These are phyloP conservation scores for Plebejus melissa DNA, from an alignment of 2,888 invertebrate genomes.

Conservation along the genomic window DNA sequence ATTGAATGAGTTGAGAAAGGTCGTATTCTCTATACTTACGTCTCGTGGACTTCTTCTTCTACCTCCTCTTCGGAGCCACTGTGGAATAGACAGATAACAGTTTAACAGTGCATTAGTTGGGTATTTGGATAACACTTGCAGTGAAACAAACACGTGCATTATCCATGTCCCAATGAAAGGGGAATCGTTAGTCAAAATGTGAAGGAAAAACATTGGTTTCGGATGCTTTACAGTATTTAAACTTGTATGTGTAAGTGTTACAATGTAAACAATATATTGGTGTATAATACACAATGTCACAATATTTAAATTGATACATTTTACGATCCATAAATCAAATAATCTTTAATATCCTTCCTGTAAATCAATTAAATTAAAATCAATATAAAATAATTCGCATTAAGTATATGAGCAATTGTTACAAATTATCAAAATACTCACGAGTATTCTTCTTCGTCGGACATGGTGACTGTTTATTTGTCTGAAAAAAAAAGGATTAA, in stretches of 20 bases:
- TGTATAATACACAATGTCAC: constrained; percentile 19
- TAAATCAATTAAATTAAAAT: not conserved
- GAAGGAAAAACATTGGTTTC: constrained; percentile 16
- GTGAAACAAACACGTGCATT: constrained; percentile 26
- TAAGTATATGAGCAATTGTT: not conserved
- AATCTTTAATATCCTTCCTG: not conserved
- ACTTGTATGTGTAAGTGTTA: constrained; percentile 22
- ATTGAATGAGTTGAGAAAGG: constrained; percentile 45
- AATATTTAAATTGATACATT: not conserved
- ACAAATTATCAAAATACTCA: constrained; percentile 79
- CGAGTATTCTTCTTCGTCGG: constrained; percentile 97
- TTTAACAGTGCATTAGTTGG: constrained; percentile 30
- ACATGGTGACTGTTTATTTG: constrained; percentile 85
- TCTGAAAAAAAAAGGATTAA: constrained; percentile 60
- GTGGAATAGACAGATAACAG: constrained; percentile 49
- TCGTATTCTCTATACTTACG: constrained; percentile 79
- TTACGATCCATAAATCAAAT: not conserved
- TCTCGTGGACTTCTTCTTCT: constrained; percentile 87
- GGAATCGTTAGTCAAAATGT: constrained; percentile 26
- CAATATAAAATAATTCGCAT: not conserved
- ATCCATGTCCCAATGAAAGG: constrained; percentile 6
- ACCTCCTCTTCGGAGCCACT: constrained; percentile 86
- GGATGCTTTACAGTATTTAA: constrained; percentile 17
- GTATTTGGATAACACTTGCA: constrained; percentile 28
- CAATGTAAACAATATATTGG: constrained; percentile 22